A percentile compares a stretch with the other conserved stretches of the same genome.
Conservation (phyloP, 2,113 vertebrate genomes). For the Ctenomys sociabilis region DNA sequence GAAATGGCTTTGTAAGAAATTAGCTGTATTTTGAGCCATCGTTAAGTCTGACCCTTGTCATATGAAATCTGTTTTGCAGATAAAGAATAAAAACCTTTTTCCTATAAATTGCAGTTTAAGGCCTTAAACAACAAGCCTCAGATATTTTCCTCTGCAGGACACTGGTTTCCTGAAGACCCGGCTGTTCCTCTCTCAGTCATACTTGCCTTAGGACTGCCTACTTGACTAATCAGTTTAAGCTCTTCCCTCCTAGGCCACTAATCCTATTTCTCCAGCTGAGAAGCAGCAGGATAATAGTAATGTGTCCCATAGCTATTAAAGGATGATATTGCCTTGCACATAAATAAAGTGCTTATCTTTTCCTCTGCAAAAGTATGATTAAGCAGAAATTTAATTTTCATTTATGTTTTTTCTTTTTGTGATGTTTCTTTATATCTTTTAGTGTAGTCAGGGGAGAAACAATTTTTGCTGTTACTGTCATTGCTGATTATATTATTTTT, state of each 20-base stretch:
- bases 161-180: constrained; percentile 44
- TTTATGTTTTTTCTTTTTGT: constrained; percentile 49
- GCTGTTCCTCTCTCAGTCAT: constrained; percentile 55
- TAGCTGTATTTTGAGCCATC: background rate
- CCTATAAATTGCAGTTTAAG: background rate
- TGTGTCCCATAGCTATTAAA: constrained; percentile 67
- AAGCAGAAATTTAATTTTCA: constrained; percentile 73
- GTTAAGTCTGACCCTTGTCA: constrained; percentile 20
- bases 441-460: background rate
- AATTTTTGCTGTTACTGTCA: background rate
- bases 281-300: constrained; percentile 62
- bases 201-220: constrained; percentile 67
- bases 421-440: constrained; percentile 45
- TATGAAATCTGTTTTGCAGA: constrained; percentile 58
- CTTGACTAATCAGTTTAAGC: constrained; percentile 76
- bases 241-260: constrained; percentile 72
- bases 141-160: constrained; percentile 43
- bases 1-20: background rate
- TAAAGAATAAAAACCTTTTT: constrained; percentile 51
- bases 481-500: constrained; percentile 45
- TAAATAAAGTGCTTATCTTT: constrained; percentile 53
- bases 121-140: background rate
- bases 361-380: constrained; percentile 64
- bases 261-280: constrained; percentile 73
- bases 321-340: constrained; percentile 65